These are phyloP conservation scores for Proctacanthus coquilletti DNA, from an alignment of 1,140 invertebrate genomes.

Conservation along the genomic window DNA sequence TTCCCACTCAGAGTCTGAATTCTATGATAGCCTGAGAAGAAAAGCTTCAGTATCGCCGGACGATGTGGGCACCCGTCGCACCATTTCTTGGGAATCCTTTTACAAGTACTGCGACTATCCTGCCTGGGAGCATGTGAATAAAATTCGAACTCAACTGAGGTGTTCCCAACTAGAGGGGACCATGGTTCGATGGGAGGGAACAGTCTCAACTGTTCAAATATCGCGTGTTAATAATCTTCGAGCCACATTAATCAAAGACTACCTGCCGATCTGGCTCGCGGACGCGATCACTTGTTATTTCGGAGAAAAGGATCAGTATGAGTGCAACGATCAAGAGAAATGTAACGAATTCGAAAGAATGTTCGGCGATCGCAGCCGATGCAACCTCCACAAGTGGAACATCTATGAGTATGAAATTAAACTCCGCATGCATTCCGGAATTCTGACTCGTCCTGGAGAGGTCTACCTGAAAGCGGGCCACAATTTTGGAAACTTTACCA, in stretches of 20 bases:
- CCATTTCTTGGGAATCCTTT: constrained; percentile 47
- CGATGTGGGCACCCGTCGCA: constrained; percentile 5
- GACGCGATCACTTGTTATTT: constrained; percentile 48
- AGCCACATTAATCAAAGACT: constrained; percentile 35
- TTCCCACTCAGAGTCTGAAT: constrained; percentile 15
- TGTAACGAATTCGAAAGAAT: constrained; percentile 34
- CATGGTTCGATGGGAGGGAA: constrained; percentile 54
- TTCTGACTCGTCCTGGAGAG: constrained; percentile 43
- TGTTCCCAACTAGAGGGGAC: constrained; percentile 50
- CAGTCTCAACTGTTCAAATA: constrained; percentile 47
- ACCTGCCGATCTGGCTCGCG: constrained; percentile 40
- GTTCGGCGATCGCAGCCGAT: constrained; percentile 37
- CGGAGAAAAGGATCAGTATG: constrained; percentile 41
- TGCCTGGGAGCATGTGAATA: constrained; percentile 47
- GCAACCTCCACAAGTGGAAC: constrained; percentile 53
- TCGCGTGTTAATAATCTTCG: constrained; percentile 44
- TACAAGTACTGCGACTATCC: constrained; percentile 53
- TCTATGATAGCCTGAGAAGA: too few species aligned
- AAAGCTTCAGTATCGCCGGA: too few species aligned
- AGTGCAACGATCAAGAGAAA: constrained; percentile 34
- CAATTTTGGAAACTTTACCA: constrained; percentile 54
- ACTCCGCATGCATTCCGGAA: constrained; percentile 49
- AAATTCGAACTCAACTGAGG: constrained; percentile 43
- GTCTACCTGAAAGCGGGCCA: constrained; percentile 42
- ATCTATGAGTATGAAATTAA: constrained; percentile 52